Evolutionary conservation across 2,113 vertebrate genomes (phyloP).

Genomic region (Chloropsis cyanopogon): DNA sequence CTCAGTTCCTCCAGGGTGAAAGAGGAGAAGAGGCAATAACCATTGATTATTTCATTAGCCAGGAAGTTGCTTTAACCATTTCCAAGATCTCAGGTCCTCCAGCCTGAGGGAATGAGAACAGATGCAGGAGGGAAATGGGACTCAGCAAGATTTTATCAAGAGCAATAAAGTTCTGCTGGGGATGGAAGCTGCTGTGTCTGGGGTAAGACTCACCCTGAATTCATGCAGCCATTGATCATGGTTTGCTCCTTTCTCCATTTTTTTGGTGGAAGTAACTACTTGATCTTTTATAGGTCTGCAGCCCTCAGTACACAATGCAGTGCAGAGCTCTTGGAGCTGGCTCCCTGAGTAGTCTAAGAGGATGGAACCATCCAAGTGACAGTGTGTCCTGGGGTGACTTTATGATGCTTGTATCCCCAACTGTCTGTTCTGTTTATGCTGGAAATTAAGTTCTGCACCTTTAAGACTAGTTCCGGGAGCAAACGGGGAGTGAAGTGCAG

Average conservation of each 20-base stretch:
- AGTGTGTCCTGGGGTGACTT: not conserved
- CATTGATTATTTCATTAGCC: slow-evolving; percentile 37
- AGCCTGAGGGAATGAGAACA: not conserved
- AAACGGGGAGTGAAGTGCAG: not conserved
- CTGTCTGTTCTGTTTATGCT: not conserved
- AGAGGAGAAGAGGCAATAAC: not conserved
- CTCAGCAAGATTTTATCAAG: not conserved
- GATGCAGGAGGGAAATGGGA: not conserved
- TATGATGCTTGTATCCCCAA: not conserved
- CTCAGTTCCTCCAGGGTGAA: not conserved
- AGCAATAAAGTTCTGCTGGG: not conserved
- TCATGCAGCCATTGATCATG: not conserved
- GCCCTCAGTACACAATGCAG: not conserved
- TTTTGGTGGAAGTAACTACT: not conserved
- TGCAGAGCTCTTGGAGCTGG: not conserved
- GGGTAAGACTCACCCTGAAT: not conserved
- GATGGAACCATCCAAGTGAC: not conserved
- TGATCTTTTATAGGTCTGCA: not conserved
- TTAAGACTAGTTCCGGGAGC: not conserved
- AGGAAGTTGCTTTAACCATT: slow-evolving; percentile 8
- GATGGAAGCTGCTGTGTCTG: not conserved
- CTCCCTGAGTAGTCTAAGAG: not conserved
- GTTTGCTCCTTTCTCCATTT: not conserved
- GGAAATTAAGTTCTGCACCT: not conserved
- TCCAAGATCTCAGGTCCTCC: not conserved